Evolutionary conservation across 2,113 vertebrate species (phyloP).

Genomic region (Xiphophorus couchianus): DNA sequence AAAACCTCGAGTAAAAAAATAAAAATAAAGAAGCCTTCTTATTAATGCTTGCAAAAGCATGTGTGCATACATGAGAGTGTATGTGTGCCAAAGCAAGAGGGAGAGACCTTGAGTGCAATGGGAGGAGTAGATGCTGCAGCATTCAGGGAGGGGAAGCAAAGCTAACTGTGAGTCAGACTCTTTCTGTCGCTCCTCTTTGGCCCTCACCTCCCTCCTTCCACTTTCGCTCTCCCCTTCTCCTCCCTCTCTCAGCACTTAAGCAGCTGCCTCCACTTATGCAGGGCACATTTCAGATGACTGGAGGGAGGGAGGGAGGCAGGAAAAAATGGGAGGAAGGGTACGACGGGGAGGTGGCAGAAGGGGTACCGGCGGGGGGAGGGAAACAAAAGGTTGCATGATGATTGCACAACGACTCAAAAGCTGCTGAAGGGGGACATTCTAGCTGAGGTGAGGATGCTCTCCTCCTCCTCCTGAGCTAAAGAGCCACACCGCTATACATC

Average conservation of each 20-base stretch:
- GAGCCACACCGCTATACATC: constrained; percentile 62
- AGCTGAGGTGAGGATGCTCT: constrained; percentile 62
- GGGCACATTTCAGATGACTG: constrained; percentile 75
- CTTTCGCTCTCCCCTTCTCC: constrained; percentile 69
- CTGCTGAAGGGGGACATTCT: constrained; percentile 69
- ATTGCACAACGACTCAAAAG: constrained; percentile 75
- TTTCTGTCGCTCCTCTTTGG: constrained; percentile 54
- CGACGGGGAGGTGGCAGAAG: constrained; percentile 36
- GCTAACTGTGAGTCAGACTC: constrained; percentile 82
- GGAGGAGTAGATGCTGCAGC: constrained; percentile 80
- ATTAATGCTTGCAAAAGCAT: constrained; percentile 48
- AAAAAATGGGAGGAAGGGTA: constrained; percentile 31
- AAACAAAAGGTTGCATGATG: constrained; percentile 78
- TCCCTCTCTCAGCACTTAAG: constrained; percentile 73
- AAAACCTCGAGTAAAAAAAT: constrained; percentile 55
- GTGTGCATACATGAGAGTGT: neutral
- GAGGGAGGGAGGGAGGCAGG: constrained; percentile 62
- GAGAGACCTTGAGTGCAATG: constrained; percentile 72
- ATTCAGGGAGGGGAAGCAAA: constrained; percentile 76
- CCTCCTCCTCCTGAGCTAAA: constrained; percentile 38
- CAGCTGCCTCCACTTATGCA: constrained; percentile 86
- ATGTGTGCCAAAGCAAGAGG: constrained; percentile 14
- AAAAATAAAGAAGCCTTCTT: constrained; percentile 33
- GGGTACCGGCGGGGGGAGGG: constrained; percentile 52
- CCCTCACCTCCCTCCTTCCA: constrained; percentile 65